Evolutionary conservation across 2,113 vertebrate genomes (phyloP).

Genomic region (Ariopsis seemanni): DNA sequence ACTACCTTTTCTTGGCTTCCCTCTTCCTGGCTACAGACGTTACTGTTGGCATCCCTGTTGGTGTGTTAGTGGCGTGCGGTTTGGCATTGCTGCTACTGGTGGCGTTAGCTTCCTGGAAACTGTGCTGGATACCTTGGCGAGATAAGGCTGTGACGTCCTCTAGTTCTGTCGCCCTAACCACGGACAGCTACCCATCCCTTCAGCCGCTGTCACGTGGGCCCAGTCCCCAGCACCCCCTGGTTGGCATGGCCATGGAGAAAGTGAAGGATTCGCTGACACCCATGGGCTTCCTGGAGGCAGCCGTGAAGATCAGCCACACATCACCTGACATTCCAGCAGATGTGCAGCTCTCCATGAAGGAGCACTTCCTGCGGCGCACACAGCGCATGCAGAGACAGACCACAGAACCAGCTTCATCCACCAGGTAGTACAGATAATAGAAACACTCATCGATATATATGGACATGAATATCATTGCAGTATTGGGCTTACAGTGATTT

Average conservation of each 20-base stretch:
- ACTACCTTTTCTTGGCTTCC: slow-evolving; percentile 58
- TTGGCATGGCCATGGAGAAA: slow-evolving; percentile 80
- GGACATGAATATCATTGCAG: too few species aligned
- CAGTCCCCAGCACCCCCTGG: slow-evolving; percentile 73
- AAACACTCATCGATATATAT: too few species aligned
- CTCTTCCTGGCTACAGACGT: slow-evolving; percentile 76
- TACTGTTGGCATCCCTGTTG: slow-evolving; percentile 86
- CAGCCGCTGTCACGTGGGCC: slow-evolving; percentile 68
- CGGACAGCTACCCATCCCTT: slow-evolving; percentile 59
- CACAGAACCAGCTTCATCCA: slow-evolving; percentile 83
- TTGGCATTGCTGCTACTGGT: slow-evolving; percentile 86
- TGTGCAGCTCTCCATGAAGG: slow-evolving; percentile 86
- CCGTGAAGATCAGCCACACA: slow-evolving; percentile 89
- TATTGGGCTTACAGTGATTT: too few species aligned
- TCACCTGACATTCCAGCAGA: slow-evolving; percentile 87
- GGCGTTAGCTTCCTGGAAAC: slow-evolving; percentile 87
- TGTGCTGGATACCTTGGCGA: slow-evolving; percentile 85
- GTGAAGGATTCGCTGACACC: slow-evolving; percentile 80
- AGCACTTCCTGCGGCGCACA: slow-evolving; percentile 80
- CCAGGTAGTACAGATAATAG: slow-evolving; percentile 81
- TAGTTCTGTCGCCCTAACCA: slow-evolving; percentile 61
- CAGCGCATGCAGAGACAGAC: slow-evolving; percentile 84
- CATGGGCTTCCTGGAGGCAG: slow-evolving; percentile 87
- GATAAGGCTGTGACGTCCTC: slow-evolving; percentile 73
- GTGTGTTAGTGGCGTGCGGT: slow-evolving; percentile 76